Evolutionary conservation across 2,113 vertebrate species (phyloP), one percentile per base, ranked within the genome.

Genomic region (Promerops cafer): DNA sequence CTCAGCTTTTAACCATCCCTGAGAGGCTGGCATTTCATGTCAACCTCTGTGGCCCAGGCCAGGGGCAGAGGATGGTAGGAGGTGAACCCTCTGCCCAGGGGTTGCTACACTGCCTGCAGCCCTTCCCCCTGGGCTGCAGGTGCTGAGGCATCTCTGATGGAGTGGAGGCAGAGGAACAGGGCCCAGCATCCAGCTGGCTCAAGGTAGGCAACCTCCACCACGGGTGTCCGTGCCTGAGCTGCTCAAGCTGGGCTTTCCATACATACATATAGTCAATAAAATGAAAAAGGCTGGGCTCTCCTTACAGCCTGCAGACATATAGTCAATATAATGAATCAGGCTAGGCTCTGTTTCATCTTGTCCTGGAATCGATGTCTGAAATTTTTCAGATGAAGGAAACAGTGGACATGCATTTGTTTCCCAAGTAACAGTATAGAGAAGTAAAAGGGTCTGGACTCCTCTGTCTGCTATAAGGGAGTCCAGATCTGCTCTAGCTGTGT

Each of bases 211-310:
- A 6, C 10, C 2, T 6, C 28, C 31, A 26, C 20, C 79, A 30
- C 0, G 0, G 33, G 11, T 2, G 0, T 61, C 63, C 35, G 47
- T 0, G 1, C 49, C 61, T 35, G 71, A 60, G 66, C 71, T 50
- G 59, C 59, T 83, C 68, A 24, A 30, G 49, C 53, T 52, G 39
- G 26, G 30, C 39, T 71, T 8, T n/a, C 59, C 10, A 13, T 11
- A 9, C 3, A n/a, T 70, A 71, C 35, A 13, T 6, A 10, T 0
- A n/a, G 79, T 14, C 61, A 71, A 5, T 64, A 5, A 1, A 31
- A 63, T 1, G 3, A 16, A 45, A 18, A 47, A 18, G n/a, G 35
- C 35, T n/a, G 31, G 31, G 37, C 52, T 66, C 9, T 44, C 31
- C 52, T 61, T 17, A 20, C 5, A 47, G 45, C 23, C 74, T 52